Conservation (phyloP, 2,113 vertebrate species). For the Lipotes vexillifer region DNA sequence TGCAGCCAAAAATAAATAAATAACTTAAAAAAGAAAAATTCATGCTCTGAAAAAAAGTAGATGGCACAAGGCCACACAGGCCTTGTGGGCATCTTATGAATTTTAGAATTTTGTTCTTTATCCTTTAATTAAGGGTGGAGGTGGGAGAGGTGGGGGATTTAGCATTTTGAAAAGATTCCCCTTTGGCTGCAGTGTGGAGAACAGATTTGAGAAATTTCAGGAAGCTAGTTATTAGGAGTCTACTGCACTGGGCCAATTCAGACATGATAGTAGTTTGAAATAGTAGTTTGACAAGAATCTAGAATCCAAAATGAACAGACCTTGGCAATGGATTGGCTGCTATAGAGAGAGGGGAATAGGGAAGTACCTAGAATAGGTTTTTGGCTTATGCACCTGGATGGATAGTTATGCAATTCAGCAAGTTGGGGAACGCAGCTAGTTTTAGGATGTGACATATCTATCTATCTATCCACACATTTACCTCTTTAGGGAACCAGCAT, state of each 20-base stretch:
- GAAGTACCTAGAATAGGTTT: background rate
- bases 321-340: background rate
- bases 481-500: background rate
- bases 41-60: background rate
- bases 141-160: background rate
- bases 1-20: too few species aligned
- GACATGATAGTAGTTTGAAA: background rate
- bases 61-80: background rate
- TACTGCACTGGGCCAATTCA: background rate
- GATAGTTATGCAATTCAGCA: background rate
- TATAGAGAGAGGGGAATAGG: background rate
- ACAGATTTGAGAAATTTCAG: background rate
- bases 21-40: too few species aligned
- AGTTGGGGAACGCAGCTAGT: background rate
- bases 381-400: background rate
- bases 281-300: background rate
- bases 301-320: conserved; percentile 4
- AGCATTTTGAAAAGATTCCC: background rate
- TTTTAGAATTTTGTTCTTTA: background rate
- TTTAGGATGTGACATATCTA: background rate
- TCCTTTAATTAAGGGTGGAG: background rate
- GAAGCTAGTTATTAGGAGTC: background rate
- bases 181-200: background rate
- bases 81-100: background rate
- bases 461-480: background rate